A percentile compares a stretch with the other conserved stretches of the same genome.
These are phyloP conservation scores for Aurelia coerulea DNA, from an alignment of 30 jellyfish, hydroid and myxozoan genomes.

Conservation along the genomic window DNA sequence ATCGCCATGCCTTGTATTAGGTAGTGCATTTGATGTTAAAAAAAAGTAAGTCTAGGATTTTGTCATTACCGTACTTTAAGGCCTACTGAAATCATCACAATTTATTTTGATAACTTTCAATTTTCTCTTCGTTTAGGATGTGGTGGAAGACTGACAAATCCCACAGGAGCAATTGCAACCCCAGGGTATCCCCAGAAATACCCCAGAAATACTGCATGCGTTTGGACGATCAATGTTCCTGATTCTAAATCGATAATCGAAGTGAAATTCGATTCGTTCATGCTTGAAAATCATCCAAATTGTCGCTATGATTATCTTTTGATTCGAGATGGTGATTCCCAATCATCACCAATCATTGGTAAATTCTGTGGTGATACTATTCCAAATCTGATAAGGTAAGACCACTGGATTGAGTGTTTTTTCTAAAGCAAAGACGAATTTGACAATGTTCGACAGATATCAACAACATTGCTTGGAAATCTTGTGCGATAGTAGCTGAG, in stretches of 20 bases:
- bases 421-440: too few species aligned
- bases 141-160: constrained; percentile 57
- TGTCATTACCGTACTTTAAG: too few species aligned
- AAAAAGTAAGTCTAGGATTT: too few species aligned
- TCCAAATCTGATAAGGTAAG: constrained; percentile 9
- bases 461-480: too few species aligned
- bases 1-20: too few species aligned
- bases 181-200: constrained; percentile 71
- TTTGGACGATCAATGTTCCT: constrained; percentile 77
- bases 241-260: constrained; percentile 53
- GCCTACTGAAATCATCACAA: too few species aligned
- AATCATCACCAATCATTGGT: constrained; percentile 61
- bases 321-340: constrained; percentile 75
- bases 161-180: constrained; percentile 57
- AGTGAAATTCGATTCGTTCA: constrained; percentile 36
- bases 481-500: too few species aligned
- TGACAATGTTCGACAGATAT: too few species aligned
- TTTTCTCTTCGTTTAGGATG: constrained; percentile 61
- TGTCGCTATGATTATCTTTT: constrained; percentile 74
- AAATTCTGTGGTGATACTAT: constrained; percentile 72
- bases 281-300: constrained; percentile 66
- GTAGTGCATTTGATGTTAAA: too few species aligned
- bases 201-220: constrained; percentile 37
- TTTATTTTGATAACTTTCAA: neutral
- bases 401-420: too few species aligned